phyloP scores from a whole-genome alignment of 2,888 invertebrate genomes.

The Coremacera marginata region DNA sequence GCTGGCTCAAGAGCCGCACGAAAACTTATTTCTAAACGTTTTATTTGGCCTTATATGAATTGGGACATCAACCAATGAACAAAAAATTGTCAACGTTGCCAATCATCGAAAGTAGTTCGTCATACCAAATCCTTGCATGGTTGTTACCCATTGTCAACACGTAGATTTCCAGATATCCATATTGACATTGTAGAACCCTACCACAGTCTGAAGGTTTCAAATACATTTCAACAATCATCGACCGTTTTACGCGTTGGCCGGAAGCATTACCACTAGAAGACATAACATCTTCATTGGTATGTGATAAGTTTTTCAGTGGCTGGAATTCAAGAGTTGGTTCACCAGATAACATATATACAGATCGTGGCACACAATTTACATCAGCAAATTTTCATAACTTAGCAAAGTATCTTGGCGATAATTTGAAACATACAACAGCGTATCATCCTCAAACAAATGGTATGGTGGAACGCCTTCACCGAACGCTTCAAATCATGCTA shows the following conservation, averaged over 20 bases:
- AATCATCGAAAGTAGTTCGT: constrained; percentile 29
- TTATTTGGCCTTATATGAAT: constrained; percentile 30
- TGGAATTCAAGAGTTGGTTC: neutral
- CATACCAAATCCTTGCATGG: constrained; percentile 22
- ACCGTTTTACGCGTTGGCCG: constrained; percentile 20
- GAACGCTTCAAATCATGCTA: constrained; percentile 2
- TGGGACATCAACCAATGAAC: constrained; percentile 30
- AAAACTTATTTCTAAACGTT: constrained; percentile 19
- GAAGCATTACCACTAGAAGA: constrained; percentile 26
- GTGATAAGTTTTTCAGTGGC: neutral
- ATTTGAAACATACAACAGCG: constrained; percentile 9
- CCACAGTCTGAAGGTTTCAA: neutral
- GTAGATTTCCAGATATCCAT: constrained; percentile 28
- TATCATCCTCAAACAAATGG: constrained; percentile 35
- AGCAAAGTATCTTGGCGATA: constrained; percentile 17
- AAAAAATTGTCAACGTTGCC: constrained; percentile 24
- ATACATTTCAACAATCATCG: constrained; percentile 27
- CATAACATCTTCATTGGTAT: constrained; percentile 24
- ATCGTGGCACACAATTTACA: constrained; percentile 28
- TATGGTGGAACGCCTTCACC: constrained; percentile 24
- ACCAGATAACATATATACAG: constrained; percentile 12
- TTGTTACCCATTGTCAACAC: neutral
- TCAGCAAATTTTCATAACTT: constrained; percentile 17
- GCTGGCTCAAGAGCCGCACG: constrained; percentile 21
- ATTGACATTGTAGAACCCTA: constrained; percentile 32